Percentiles rank a stretch among this genome's conserved stretches.
These are phyloP conservation scores for Eristalinus aeneus DNA, from an alignment of 2,888 invertebrate species.

Conservation along the genomic window DNA sequence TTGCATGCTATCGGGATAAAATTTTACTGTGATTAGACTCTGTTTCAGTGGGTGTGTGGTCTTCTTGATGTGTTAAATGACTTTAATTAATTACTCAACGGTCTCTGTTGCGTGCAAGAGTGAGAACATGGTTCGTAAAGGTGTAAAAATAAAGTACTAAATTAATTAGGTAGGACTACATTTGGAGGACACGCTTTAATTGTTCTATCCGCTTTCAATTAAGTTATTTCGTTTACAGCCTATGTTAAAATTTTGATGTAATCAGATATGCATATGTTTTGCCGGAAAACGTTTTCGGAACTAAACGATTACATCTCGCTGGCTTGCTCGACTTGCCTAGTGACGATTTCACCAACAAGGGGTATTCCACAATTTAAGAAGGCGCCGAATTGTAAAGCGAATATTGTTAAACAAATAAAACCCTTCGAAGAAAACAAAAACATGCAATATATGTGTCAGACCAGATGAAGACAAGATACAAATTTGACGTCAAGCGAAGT, in stretches of 20 bases:
- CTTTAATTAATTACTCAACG: conserved; percentile 38
- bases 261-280: not conserved
- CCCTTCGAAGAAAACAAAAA: not conserved
- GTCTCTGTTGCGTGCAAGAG: conserved; percentile 28
- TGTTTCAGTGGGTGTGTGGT: conserved; percentile 1
- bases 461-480: not conserved
- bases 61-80: conserved; percentile 28
- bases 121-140: not conserved
- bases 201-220: not conserved
- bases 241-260: not conserved
- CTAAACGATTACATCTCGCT: too few species aligned
- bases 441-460: not conserved
- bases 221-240: not conserved
- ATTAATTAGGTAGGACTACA: not conserved
- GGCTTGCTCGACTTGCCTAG: too few species aligned
- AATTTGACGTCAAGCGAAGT: not conserved
- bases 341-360: too few species aligned
- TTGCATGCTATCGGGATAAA: conserved; percentile 15
- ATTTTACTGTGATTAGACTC: conserved; percentile 23
- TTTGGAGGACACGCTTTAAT: not conserved
- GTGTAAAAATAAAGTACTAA: not conserved
- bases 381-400: too few species aligned
- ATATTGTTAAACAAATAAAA: not conserved
- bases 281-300: too few species aligned
- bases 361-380: too few species aligned